Base-by-base conservation (phyloP, 2,888 invertebrate species). In the Leucophenga montana region DNA sequence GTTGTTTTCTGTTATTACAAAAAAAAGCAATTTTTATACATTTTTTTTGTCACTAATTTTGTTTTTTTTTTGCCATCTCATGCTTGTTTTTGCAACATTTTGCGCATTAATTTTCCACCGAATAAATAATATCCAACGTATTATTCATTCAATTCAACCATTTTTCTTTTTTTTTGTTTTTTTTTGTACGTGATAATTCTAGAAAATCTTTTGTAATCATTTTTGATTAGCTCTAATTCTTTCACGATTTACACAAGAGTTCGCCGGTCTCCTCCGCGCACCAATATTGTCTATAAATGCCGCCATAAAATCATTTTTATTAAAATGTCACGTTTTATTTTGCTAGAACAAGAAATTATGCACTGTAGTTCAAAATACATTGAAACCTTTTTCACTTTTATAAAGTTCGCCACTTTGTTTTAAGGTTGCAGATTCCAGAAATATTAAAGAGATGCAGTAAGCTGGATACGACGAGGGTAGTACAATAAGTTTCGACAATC, bases 161-260 rank as follows among this genome's bases (percentile, higher is more conserved):
- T 31, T n/a, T n/a, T n/a, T n/a, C n/a, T n/a, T n/a, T n/a, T n/a
- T n/a, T n/a, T n/a, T n/a, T n/a, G n/a, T n/a, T n/a, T n/a, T n/a
- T n/a, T n/a, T n/a, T 57, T 11, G 27, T 22, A 57, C 57, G 22
- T 57, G 57, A 57, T 57, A 27, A 27, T 57, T 57, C 57, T 57
- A 57, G 57, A 57, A 54, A 14, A 20, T 56, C 56, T 8, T 39
- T 27, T 18, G n/a, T 57, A 27, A 57, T 57, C n/a, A n/a, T 57
- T 11, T 57, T 57, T 57, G n/a, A 57, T 20, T 54, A 61, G 61
- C 1, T 39, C 9, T 16, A 16, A 18, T 61, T 57, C 22, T 57
- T 57, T 1, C 9, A n/a, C n/a, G 31, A 16, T n/a, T 57, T 31
- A 27, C 14, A n/a, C n/a, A 14, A 8, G 14, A 16, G 1, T 20